phyloP scores from a whole-genome alignment of 2,888 invertebrate species.

The Polydrusus tereticollis region DNA sequence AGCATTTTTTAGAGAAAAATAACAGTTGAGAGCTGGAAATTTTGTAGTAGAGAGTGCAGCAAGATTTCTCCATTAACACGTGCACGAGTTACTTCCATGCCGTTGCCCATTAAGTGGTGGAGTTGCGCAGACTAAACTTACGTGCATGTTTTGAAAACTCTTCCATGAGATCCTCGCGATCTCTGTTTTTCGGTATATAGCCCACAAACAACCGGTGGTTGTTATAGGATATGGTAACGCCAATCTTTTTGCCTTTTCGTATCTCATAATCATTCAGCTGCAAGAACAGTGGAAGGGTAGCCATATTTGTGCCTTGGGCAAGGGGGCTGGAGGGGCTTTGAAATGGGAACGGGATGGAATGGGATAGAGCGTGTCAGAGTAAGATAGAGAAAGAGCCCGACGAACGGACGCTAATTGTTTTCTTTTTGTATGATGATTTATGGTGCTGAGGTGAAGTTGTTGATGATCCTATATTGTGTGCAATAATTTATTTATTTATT shows the following conservation, averaged over 20 bases:
- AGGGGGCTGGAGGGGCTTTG: conserved; percentile 56
- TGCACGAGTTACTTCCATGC: conserved; percentile 1
- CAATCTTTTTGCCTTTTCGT: conserved; percentile 99
- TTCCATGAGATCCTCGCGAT: conserved; percentile 99
- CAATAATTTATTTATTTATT: background rate
- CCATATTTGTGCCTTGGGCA: conserved; percentile 71
- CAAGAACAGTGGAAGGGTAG: conserved; percentile 91
- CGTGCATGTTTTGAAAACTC: conserved; percentile 99
- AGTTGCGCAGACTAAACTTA: conserved; percentile 78
- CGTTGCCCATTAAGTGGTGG: conserved; percentile 17
- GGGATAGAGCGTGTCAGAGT: conserved; percentile 21
- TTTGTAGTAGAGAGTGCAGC: no score
- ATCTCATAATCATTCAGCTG: conserved; percentile 99
- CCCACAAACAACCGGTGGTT: conserved; percentile 99
- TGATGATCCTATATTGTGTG: conserved; percentile 1
- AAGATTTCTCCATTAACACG: no score
- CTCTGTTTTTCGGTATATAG: conserved; percentile 99
- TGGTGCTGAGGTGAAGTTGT: background rate
- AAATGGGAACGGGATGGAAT: conserved; percentile 24
- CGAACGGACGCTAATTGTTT: conserved; percentile 70
- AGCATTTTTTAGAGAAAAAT: no score
- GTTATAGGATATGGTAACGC: conserved; percentile 99
- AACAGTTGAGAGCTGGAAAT: no score
- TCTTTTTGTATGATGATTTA: conserved; percentile 9
- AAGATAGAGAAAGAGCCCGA: conserved; percentile 70